phyloP scores from a whole-genome alignment of 2,113 vertebrate species.

The Tiliqua scincoides region DNA sequence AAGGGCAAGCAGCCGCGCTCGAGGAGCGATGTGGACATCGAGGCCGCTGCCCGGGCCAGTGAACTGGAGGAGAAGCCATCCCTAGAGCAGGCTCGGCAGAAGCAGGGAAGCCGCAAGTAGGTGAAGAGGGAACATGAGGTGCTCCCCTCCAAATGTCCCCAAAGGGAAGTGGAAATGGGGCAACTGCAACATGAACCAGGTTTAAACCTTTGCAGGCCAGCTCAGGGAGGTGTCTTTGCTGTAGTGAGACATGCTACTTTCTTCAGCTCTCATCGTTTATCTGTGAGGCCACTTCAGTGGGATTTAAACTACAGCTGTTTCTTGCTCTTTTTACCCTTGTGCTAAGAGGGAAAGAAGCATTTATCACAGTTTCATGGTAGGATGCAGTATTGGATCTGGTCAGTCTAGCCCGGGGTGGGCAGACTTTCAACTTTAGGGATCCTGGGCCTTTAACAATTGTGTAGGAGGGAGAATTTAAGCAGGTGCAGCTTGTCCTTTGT shows the following conservation, averaged over 20 bases:
- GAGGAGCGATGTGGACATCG: constrained; percentile 93
- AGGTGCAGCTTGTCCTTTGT: too few species aligned
- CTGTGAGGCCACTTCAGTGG: not conserved
- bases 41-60: constrained; percentile 70
- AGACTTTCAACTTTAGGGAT: too few species aligned
- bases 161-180: not conserved
- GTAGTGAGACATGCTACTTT: not conserved
- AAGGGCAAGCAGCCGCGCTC: constrained; percentile 89
- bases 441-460: too few species aligned
- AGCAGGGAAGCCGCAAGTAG: constrained; percentile 46
- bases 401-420: too few species aligned
- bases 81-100: constrained; percentile 26
- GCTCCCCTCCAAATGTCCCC: not conserved
- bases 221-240: not conserved
- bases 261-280: too few species aligned
- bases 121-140: not conserved
- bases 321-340: not conserved
- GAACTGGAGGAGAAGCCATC: constrained; percentile 40
- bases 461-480: too few species aligned
- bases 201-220: not conserved
- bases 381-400: not conserved
- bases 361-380: not conserved
- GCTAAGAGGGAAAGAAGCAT: not conserved
- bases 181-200: not conserved
- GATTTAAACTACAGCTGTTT: not conserved